A percentile compares a stretch with the other conserved stretches of the same genome.
Conservation (phyloP, 2,888 invertebrate species). For the Cheiracanthium punctorium region DNA sequence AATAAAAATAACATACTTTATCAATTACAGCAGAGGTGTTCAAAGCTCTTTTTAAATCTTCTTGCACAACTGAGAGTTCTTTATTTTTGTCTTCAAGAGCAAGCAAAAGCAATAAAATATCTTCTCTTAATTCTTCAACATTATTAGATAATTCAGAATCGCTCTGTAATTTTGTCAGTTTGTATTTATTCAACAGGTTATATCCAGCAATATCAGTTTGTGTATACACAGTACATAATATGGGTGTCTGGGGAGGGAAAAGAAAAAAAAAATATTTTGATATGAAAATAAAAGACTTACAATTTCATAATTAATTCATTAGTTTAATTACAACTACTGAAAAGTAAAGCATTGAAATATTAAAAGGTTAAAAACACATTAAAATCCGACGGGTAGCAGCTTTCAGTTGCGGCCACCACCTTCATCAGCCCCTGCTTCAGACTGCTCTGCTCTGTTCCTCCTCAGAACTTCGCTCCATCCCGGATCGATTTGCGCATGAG, state of each 20-base stretch:
- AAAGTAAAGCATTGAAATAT: too few relatives aligned
- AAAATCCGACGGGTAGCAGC: too few relatives aligned
- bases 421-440: too few relatives aligned
- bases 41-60: constrained; percentile 12
- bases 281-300: not conserved
- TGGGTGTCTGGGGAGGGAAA: not conserved
- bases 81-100: constrained; percentile 50
- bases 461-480: too few relatives aligned
- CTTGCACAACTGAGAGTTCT: constrained; percentile 26
- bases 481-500: too few relatives aligned
- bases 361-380: too few relatives aligned
- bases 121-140: constrained; percentile 50
- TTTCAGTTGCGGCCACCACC: too few relatives aligned
- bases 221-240: not conserved
- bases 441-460: too few relatives aligned
- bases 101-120: constrained; percentile 44
- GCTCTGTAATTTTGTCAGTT: not conserved
- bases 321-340: too few relatives aligned
- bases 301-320: too few relatives aligned
- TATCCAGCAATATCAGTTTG: not conserved
- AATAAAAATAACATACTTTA: constrained; percentile 20
- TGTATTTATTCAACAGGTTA: not conserved
- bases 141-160: constrained; percentile 28
- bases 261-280: not conserved
- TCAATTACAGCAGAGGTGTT: not conserved